Evolutionary conservation across 2,888 invertebrate genomes (phyloP).

Genomic region (Biston betularia): DNA sequence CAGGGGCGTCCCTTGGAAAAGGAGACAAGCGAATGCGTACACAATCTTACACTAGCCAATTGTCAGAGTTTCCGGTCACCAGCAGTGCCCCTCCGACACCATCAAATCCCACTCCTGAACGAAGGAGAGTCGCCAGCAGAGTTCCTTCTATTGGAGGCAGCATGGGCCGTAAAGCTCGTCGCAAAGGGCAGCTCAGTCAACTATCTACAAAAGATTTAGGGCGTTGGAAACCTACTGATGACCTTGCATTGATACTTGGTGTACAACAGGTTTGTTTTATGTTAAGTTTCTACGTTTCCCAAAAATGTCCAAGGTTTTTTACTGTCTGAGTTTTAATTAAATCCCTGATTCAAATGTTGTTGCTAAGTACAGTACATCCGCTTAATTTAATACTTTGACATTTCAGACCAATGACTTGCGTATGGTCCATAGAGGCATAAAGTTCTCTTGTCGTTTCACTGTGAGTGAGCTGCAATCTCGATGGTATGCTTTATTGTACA

Average conservation of each 20-base stretch:
- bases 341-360: not conserved
- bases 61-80: conserved; percentile 75
- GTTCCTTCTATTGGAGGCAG: conserved; percentile 67
- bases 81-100: conserved; percentile 61
- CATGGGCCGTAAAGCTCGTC: conserved; percentile 81
- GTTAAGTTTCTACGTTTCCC: not conserved
- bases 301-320: not conserved
- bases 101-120: conserved; percentile 61
- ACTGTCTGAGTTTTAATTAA: not conserved
- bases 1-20: conserved; percentile 83
- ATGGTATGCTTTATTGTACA: conserved; percentile 98
- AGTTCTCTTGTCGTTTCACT: conserved; percentile 98
- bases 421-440: conserved; percentile 95
- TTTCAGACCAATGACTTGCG: conserved; percentile 90
- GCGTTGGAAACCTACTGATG: conserved; percentile 99
- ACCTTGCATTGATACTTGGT: conserved; percentile 96
- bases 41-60: conserved; percentile 82
- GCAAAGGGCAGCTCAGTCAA: conserved; percentile 89
- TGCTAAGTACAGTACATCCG: too few relatives aligned
- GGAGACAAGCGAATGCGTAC: conserved; percentile 80
- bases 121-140: conserved; percentile 73
- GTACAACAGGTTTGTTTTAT: conserved; percentile 91
- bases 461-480: conserved; percentile 97
- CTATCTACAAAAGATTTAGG: conserved; percentile 94
- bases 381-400: not conserved